phyloP scores from a whole-genome alignment of 2,113 vertebrate species.

The Campylomormyrus tamandua region DNA sequence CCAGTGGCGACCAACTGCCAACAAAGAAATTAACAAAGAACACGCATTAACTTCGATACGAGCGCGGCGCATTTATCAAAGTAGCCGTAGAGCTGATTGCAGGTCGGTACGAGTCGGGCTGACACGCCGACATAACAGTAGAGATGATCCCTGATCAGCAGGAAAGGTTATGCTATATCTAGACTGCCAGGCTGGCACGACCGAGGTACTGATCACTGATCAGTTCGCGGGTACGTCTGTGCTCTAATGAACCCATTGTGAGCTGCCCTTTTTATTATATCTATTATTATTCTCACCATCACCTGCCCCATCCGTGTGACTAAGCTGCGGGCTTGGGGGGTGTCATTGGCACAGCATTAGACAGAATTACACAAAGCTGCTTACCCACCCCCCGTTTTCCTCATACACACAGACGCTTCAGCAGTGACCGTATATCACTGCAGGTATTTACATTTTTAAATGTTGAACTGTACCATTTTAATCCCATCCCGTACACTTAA shows the following conservation, averaged over 20 bases:
- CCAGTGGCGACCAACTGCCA: conserved; percentile 55
- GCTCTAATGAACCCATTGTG: not conserved
- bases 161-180: not conserved
- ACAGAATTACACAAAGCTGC: conserved; percentile 18
- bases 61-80: not conserved
- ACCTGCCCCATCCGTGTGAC: not conserved
- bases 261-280: not conserved
- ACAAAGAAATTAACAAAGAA: conserved; percentile 16
- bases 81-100: not conserved
- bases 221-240: not conserved
- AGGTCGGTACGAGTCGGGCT: not conserved
- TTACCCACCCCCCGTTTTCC: not conserved
- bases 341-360: not conserved
- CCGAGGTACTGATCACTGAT: not conserved
- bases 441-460: not conserved
- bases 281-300: not conserved
- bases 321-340: not conserved
- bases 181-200: not conserved
- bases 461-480: not conserved
- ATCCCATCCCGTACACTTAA: not conserved
- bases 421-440: not conserved
- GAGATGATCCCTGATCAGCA: not conserved
- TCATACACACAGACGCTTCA: not conserved
- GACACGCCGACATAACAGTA: not conserved
- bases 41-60: not conserved